phyloP scores from a whole-genome alignment of 2,113 vertebrate genomes.

The Crotalus viridis region DNA sequence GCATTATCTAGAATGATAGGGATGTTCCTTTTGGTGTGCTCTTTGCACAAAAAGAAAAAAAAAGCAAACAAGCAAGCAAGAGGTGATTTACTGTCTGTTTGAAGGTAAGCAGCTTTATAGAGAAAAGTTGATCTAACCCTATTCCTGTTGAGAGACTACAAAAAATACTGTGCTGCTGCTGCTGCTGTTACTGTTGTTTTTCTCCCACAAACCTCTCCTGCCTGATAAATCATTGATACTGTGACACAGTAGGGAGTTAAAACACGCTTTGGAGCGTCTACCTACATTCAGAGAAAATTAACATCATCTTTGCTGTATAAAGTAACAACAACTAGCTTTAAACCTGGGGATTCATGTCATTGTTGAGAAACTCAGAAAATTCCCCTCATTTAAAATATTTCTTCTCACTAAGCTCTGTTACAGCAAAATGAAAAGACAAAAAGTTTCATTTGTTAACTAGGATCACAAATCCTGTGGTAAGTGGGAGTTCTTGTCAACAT shows the following conservation, averaged over 20 bases:
- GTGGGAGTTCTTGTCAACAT: background rate
- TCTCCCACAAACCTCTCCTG: background rate
- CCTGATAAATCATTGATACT: constrained; percentile 4
- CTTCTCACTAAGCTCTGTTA: background rate
- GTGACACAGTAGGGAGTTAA: constrained; percentile 6
- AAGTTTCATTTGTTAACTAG: background rate
- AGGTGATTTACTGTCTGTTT: constrained; percentile 4
- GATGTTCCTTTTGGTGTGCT: constrained; percentile 13
- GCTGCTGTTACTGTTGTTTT: background rate
- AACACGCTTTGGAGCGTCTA: constrained; percentile 1
- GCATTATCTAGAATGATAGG: constrained; percentile 2
- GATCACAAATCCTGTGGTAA: background rate
- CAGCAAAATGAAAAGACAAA: background rate
- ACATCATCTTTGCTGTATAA: background rate
- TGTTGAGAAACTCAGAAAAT: background rate
- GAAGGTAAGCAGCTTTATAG: constrained; percentile 10
- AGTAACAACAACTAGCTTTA: background rate
- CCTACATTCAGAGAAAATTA: constrained; percentile 2
- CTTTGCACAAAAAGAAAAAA: background rate
- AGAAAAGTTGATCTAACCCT: background rate
- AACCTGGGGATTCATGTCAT: background rate
- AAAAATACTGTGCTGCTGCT: background rate
- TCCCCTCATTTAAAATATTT: background rate
- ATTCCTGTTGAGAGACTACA: constrained; percentile 2
- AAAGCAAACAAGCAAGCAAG: background rate